Base-by-base conservation (phyloP, 2,888 invertebrate genomes). In the Ellobium chinense region DNA sequence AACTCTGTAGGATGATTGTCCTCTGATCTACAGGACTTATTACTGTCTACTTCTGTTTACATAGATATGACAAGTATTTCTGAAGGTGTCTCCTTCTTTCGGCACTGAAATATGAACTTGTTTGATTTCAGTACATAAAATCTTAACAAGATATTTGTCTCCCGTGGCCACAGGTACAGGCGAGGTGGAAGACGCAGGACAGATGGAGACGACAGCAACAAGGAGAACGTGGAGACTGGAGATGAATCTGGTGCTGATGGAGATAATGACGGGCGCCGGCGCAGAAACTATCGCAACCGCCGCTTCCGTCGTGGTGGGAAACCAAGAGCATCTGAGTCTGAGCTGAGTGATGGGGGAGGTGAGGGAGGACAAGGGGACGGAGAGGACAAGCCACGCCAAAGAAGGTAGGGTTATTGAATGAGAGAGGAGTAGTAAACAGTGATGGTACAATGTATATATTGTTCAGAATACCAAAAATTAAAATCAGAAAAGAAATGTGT, bases 181-280 rank as follows among this genome's bases (percentile, higher is more conserved):
- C 80, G 83, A 80, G 79, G 83, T 78, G 82, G 80, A 27, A 78
- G 80, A 34, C 82, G 73, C 18, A 81, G 75, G 69, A 83, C 65
- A 34, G 85, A 65, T 31, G 85, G 85, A 14, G 84, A 86, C 62
- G 87, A 87, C 58, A 83, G 83, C 62, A 87, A 85, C 36, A 84
- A 82, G 36, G 85, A 87, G 36, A 86, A 86, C 46, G 86, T 85
- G 29, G 86, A 84, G 18, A 87, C 86, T 62, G 80, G 83, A 1
- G 78, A 81, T 54, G 83, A 84, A 21, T 79, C 83, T 56, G 85
- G 85, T 70, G 85, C 80, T 54, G 84, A 85, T 46, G 87, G 85
- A 24, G 79, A 79, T 58, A 62, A 73, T 36, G 86, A 80, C 39
- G 83, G 82, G 29, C 84, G 82, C 1, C 69, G 83, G 21, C 81